Evolutionary conservation across 2,113 vertebrate species (phyloP).

Genomic region (Pteropus alecto): DNA sequence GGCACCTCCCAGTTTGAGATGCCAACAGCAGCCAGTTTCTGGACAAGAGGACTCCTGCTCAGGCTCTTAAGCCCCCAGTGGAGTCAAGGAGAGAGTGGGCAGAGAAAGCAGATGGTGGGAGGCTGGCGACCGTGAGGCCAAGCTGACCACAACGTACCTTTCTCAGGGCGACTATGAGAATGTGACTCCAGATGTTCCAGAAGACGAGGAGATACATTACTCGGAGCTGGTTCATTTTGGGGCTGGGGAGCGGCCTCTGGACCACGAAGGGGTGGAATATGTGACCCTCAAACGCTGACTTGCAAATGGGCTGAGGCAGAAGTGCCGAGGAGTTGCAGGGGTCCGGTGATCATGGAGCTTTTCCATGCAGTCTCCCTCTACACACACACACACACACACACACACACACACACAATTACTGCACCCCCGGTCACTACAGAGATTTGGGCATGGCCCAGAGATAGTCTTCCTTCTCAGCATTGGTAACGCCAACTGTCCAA

Average conservation of each 20-base stretch:
- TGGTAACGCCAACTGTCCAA: not conserved
- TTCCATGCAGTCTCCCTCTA: slow-evolving; percentile 61
- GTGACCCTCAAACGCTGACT: slow-evolving; percentile 64
- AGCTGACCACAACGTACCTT: not conserved
- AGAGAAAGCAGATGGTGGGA: accelerated
- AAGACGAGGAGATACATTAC: slow-evolving; percentile 68
- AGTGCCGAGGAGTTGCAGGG: accelerated
- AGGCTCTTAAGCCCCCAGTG: accelerated
- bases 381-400: slow-evolving; percentile 69
- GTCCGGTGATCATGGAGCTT: no score
- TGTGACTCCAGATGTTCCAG: not conserved
- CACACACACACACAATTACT: slow-evolving; percentile 80
- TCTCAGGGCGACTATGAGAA: slow-evolving; percentile 72
- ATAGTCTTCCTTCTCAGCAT: slow-evolving; percentile 82
- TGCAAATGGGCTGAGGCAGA: accelerated
- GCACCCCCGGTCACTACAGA: slow-evolving; percentile 85
- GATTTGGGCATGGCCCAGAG: slow-evolving; percentile 66
- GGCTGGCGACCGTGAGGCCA: accelerated
- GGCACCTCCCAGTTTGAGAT: not conserved
- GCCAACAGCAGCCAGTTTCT: accelerated
- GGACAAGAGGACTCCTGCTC: accelerated
- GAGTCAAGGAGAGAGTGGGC: not conserved
- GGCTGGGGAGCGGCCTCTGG: not conserved
- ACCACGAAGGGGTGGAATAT: slow-evolving; percentile 55
- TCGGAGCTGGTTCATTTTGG: slow-evolving; percentile 71